These are phyloP conservation scores for Rallus limicola DNA, from an alignment of 2,113 vertebrate species.

Conservation along the genomic window DNA sequence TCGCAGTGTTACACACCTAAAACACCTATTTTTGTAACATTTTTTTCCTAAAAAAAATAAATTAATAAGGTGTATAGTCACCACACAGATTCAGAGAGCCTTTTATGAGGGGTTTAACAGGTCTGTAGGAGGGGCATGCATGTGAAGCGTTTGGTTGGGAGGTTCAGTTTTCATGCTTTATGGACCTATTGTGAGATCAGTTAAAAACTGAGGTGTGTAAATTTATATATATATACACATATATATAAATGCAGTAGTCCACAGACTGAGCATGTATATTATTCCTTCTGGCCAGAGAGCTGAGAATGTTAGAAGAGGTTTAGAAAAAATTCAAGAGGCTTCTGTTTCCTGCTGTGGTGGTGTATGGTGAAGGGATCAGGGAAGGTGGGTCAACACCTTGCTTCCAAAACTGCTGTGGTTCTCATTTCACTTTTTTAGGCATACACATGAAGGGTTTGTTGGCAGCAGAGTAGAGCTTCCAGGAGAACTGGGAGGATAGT, in stretches of 20 bases:
- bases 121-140: not conserved
- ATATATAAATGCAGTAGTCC: not conserved
- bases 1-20: rapidly evolving
- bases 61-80: rapidly evolving
- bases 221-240: not conserved
- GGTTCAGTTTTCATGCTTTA: not conserved
- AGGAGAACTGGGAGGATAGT: not conserved
- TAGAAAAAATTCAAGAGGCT: not conserved
- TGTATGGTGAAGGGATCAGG: not conserved
- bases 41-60: not conserved
- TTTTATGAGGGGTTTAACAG: not conserved
- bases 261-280: not conserved
- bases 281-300: not conserved
- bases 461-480: not conserved
- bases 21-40: rapidly evolving
- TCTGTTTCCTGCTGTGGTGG: not conserved
- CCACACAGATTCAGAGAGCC: not conserved
- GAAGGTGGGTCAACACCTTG: not conserved
- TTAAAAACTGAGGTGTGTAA: not conserved
- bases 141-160: not conserved
- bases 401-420: not conserved
- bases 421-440: not conserved
- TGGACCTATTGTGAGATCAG: not conserved
- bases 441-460: not conserved
- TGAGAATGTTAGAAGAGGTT: not conserved